Base-by-base conservation (phyloP, 2,797 vertebrate genomes). In the Scyliorhinus canicula region DNA sequence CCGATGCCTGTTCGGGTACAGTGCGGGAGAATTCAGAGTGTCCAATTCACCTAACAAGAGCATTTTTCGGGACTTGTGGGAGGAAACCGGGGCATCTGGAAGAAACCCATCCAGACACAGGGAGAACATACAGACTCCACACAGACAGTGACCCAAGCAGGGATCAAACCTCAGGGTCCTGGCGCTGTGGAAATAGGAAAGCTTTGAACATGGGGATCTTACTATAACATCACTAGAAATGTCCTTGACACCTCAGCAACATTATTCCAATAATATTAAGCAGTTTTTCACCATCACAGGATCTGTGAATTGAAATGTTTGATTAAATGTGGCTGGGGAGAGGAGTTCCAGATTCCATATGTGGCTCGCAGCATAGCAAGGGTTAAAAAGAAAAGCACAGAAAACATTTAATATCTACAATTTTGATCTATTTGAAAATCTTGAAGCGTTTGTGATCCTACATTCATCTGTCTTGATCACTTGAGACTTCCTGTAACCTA, bases 321-420 rank as follows among this genome's bases (percentile, higher is more conserved):
- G 57, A 63, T 63, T 60, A 63, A 63, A 40, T 47, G 60, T 1
- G 24, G 19, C 60, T 44, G 8, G 28, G 31, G 44, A 44, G 31
- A 28, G 16, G 91, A 69, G 65, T 2, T 69, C 11, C 69, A 28
- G 63, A 31, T 93, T 67, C 40, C 57, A 14, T 63, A 35, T 55
- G 0, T 7, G 0, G 67, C 31, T 24, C 19, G 21, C 16, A n/a
- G 47, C 28, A 57, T 71, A 31, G 35, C 31, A 35, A 67, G 28
- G 44, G 26, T 93, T 93, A 52, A 71, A 93, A 93, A 24, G n/a
- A 91, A 94, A 69, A 94, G 31, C 9, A 74, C 93, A 94, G 65
- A n/a, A 52, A 55, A 50, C 67, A 94, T 35, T 52, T 31, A 74
- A 31, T 52, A 74, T 24, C 31, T 47, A 47, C 16, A 94, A 50